phyloP scores from a whole-genome alignment of 2,797 vertebrate species.

The Sternotherus odoratus region DNA sequence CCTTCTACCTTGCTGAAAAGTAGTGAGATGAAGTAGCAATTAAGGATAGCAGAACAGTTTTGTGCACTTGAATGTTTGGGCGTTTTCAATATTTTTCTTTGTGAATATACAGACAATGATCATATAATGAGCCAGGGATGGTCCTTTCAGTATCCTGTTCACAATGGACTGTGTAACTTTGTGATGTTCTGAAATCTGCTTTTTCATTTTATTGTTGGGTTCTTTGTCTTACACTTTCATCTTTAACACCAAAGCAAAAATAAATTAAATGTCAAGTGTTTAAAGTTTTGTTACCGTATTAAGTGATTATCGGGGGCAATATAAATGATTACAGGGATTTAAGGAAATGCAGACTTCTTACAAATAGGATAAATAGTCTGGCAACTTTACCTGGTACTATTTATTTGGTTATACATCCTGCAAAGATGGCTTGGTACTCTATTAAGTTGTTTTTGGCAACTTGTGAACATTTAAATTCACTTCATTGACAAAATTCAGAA shows the following conservation, averaged over 20 bases:
- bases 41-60: slow-evolving; percentile 58
- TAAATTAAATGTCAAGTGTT: neutral
- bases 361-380: neutral
- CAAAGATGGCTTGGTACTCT: neutral
- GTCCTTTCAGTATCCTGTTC: neutral
- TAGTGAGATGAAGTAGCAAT: slow-evolving; percentile 42
- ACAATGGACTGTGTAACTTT: neutral
- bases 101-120: slow-evolving; percentile 25
- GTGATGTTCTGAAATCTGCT: neutral
- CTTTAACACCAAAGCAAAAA: neutral
- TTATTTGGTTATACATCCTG: neutral
- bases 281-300: neutral
- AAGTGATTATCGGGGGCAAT: neutral
- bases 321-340: neutral
- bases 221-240: neutral
- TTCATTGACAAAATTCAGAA: neutral
- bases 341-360: neutral
- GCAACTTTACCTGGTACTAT: neutral
- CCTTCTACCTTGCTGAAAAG: slow-evolving; percentile 40
- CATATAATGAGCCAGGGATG: neutral
- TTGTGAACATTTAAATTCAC: neutral
- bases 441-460: neutral
- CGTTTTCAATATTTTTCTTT: neutral
- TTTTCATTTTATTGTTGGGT: neutral
- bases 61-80: slow-evolving; percentile 15